phyloP scores from a whole-genome alignment of 2,888 invertebrate genomes.

The Synergus itoensis region DNA sequence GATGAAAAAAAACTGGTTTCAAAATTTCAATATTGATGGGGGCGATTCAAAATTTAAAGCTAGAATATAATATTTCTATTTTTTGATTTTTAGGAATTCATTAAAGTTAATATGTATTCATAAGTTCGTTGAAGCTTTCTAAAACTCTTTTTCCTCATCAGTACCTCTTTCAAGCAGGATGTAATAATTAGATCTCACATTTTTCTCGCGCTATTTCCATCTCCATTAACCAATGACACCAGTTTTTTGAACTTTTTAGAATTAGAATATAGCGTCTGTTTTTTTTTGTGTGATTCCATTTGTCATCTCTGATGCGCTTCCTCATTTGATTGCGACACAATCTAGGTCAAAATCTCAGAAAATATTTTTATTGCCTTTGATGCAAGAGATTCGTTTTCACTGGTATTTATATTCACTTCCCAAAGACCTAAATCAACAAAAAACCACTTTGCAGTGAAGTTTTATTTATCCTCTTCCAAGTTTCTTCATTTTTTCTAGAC shows the following conservation, averaged over 20 bases:
- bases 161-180: no score
- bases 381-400: neutral
- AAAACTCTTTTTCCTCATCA: neutral
- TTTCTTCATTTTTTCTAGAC: neutral
- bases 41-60: conserved; percentile 8
- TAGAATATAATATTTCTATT: neutral
- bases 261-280: neutral
- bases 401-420: neutral
- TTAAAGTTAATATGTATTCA: no score
- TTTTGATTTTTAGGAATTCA: no score
- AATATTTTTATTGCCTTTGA: neutral
- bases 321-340: conserved; percentile 11
- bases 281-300: neutral
- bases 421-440: neutral
- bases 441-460: neutral
- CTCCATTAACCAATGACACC: neutral
- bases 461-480: neutral
- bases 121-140: neutral
- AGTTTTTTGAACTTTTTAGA: neutral
- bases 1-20: neutral
- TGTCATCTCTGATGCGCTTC: neutral
- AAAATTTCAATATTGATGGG: neutral
- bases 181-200: no score
- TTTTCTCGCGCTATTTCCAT: conserved; percentile 7
- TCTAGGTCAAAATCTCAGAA: neutral